Base-by-base conservation (phyloP, 2,797 vertebrate species). In the Sebastes aleutianus region DNA sequence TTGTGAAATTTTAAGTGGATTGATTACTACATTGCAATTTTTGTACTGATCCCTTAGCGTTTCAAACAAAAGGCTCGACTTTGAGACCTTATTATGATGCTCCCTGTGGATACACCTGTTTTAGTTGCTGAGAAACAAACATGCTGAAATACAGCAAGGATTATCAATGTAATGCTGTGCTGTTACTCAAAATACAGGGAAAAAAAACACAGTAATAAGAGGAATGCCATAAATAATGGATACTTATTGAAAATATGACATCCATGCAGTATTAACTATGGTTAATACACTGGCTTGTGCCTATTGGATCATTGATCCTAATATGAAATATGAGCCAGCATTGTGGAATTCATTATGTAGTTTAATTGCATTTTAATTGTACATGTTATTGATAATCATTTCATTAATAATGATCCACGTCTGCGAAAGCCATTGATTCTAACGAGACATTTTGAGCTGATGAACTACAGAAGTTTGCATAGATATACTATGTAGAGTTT, bases 341-440 rank as follows among this genome's bases (percentile, higher is more conserved):
- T 27, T 75, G 29, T 67, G 47, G 10, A 82, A 85, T 65, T 27
- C 18, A 77, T 83, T 11, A 74, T 53, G 50, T 24, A 13, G 16
- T 85, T 65, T 63, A 80, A 87, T 84, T 83, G 34, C 61, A 82
- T 80, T 88, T 87, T 77, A 87, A 85, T 75, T 53, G 59, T 57
- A 62, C 14, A 75, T 74, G 3, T 86, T 27, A 87, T 76, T 64
- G 54, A 86, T 76, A 39, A 70, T 79, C 9, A 59, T 69, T 75
- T 63, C 2, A 86, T 78, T 64, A 81, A 65, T 66, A 66, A 78
- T 65, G 56, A 70, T 68, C 62, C 1, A 83, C 75, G 36, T 54
- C 29, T 58, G n/a, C 2, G 5, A 2, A 59, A 47, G 47, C n/a
- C 68, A 80, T 67, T 66, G 24, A 74, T 64, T 87, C 24, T 58